These are phyloP conservation scores for Ylistrum balloti DNA, from an alignment of 1,140 invertebrate species.

Conservation along the genomic window DNA sequence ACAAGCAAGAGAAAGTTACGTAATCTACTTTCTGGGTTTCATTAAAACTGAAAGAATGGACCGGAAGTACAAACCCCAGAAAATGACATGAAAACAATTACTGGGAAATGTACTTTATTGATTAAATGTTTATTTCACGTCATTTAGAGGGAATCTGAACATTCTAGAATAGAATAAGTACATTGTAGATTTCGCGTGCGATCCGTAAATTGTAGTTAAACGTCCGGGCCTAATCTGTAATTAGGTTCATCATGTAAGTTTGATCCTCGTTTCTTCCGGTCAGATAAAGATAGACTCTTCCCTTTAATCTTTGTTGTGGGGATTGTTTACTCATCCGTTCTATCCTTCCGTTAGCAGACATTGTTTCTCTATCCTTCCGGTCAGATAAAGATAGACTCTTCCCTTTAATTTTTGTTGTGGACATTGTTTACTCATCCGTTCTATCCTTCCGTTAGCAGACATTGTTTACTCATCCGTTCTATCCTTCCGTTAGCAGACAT, in stretches of 20 bases:
- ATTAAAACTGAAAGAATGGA: neutral
- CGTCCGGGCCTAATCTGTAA: neutral
- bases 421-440: no score
- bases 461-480: neutral
- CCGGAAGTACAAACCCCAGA: neutral
- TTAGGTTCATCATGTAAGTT: neutral
- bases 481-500: neutral
- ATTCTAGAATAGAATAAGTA: neutral
- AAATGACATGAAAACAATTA: no score
- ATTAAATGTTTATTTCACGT: no score
- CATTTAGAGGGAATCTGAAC: no score
- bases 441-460: neutral
- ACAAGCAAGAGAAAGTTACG: neutral
- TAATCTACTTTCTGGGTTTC: neutral
- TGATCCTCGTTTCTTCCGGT: slow-evolving; percentile 2
- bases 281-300: neutral
- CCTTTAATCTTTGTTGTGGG: no score
- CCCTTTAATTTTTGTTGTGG: no score
- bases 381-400: neutral
- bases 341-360: neutral
- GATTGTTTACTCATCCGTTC: no score
- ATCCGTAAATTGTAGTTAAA: neutral
- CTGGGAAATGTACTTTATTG: no score
- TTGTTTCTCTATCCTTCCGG: neutral
- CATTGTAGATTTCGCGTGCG: neutral